Conservation (phyloP, 2,113 vertebrate genomes). For the Oncorhynchus mykiss region DNA sequence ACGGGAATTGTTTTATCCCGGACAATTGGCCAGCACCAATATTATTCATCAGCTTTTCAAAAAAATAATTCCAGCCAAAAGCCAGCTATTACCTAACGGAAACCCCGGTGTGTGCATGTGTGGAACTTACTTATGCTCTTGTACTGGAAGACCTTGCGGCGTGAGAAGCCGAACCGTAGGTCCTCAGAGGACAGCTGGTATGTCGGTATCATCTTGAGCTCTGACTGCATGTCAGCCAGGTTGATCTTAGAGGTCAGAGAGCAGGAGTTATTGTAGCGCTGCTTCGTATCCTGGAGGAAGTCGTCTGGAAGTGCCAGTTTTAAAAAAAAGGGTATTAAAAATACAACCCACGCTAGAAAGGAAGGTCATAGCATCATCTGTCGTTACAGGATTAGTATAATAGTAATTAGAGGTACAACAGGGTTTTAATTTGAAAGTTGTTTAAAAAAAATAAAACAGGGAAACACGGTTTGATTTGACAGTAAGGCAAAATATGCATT, state of each 20-base stretch:
- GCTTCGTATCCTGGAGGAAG: conserved; percentile 98
- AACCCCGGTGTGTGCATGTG: background rate
- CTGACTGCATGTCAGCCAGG: conserved; percentile 96
- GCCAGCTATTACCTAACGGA: no score
- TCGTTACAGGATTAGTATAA: no score
- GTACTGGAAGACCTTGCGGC: conserved; percentile 72
- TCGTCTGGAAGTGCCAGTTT: conserved; percentile 74
- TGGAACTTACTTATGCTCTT: conserved; percentile 82
- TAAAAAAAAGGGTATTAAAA: background rate
- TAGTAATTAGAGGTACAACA: no score
- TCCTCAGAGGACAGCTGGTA: conserved; percentile 88
- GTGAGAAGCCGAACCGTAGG: conserved; percentile 81
- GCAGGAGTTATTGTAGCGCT: conserved; percentile 95
- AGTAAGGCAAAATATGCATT: no score
- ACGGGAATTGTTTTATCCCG: no score
- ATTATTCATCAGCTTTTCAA: no score
- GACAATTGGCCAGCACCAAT: no score
- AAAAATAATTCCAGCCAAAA: no score
- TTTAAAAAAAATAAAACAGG: no score
- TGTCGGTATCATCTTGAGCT: conserved; percentile 92
- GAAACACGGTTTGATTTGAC: no score
- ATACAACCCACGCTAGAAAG: background rate
- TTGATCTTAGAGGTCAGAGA: conserved; percentile 96
- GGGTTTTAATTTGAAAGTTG: no score
- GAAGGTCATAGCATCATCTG: no score